Evolutionary conservation across 2,113 vertebrate genomes (phyloP).

Genomic region (Coreoperca whiteheadi): DNA sequence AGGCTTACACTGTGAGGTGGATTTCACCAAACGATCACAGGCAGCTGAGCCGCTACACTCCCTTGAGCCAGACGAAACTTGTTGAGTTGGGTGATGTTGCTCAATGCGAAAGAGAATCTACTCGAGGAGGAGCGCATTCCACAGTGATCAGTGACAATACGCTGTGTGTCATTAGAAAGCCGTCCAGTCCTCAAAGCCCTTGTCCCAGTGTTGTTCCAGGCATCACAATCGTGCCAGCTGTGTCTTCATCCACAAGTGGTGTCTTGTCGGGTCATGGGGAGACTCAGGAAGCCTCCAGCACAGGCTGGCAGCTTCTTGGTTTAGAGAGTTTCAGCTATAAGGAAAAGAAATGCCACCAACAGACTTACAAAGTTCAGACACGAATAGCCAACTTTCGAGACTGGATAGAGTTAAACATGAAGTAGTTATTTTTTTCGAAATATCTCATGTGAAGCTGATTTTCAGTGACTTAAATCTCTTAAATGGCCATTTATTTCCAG

Average conservation of each 20-base stretch:
- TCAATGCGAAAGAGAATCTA: constrained; percentile 88
- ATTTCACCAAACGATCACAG: constrained; percentile 62
- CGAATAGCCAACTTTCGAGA: constrained; percentile 87
- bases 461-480: background rate
- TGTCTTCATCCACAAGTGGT: constrained; percentile 21
- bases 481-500: constrained; percentile 3
- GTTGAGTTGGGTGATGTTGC: constrained; percentile 85
- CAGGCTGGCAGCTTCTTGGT: constrained; percentile 89
- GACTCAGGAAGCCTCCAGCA: constrained; percentile 67
- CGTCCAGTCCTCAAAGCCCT: constrained; percentile 76
- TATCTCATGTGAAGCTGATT: background rate
- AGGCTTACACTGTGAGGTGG: constrained; percentile 88
- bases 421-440: constrained; percentile 52
- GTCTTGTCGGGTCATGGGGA: constrained; percentile 13
- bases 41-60: background rate
- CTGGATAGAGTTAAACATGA: constrained; percentile 92
- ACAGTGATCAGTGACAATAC: constrained; percentile 88
- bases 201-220: constrained; percentile 90
- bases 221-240: constrained; percentile 80
- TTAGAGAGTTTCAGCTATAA: constrained; percentile 90
- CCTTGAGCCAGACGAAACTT: constrained; percentile 76
- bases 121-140: constrained; percentile 83
- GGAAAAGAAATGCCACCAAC: constrained; percentile 84
- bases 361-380: constrained; percentile 87
- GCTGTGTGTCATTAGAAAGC: constrained; percentile 87